Conservation (phyloP, 1,140 invertebrate genomes). For the Eriocheir sinensis region DNA sequence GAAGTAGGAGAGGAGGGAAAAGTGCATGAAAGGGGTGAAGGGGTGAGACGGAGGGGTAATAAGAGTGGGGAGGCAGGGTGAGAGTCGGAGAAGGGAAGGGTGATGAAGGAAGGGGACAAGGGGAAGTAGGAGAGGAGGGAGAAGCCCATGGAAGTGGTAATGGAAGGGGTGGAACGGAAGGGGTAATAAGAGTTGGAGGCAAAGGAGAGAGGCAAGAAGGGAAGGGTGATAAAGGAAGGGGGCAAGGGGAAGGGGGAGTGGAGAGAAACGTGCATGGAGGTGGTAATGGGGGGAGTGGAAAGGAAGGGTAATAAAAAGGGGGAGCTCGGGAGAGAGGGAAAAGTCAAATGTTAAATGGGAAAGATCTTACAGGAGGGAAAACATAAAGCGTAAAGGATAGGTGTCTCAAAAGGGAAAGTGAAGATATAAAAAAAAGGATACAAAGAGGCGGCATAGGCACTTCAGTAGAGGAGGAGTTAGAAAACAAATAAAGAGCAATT, state of each 20-base stretch:
- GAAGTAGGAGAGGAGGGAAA: not conserved
- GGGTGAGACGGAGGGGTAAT: not conserved
- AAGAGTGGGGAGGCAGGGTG: not conserved
- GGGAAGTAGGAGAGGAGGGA: not conserved
- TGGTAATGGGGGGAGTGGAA: not conserved
- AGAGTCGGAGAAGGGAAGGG: not conserved
- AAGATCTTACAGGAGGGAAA: not conserved
- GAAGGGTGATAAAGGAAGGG: no score
- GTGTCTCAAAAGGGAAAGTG: not conserved
- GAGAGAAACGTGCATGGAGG: not conserved
- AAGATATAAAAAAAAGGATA: not conserved
- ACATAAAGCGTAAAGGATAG: not conserved
- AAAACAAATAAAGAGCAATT: not conserved
- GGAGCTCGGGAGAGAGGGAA: not conserved
- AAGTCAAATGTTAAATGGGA: not conserved
- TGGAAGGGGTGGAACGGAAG: no score
- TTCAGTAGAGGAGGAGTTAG: not conserved
- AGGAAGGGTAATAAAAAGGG: no score
- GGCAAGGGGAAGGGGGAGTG: not conserved
- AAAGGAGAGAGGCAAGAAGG: not conserved
- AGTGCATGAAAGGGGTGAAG: not conserved
- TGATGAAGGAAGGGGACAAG: not conserved
- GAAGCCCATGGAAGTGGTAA: not conserved
- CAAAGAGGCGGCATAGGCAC: not conserved
- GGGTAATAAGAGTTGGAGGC: no score